These are phyloP conservation scores for Tetragnatha versicolor DNA, from an alignment of 1,140 invertebrate species.

Conservation along the genomic window DNA sequence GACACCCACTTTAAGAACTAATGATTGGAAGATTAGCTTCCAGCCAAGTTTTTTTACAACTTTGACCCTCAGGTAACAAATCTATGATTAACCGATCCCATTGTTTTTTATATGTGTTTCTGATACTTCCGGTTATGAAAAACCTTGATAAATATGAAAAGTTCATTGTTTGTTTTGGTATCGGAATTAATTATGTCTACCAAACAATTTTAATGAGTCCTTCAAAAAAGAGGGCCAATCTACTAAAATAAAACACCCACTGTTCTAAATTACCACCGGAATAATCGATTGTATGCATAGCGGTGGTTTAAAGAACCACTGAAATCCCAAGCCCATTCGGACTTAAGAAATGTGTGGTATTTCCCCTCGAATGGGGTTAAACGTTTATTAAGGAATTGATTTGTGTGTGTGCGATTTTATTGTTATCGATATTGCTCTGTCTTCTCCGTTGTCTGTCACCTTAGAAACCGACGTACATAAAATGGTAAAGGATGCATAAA, in stretches of 20 bases:
- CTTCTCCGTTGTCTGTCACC: background rate
- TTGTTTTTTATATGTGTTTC: too few relatives aligned
- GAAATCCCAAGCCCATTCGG: constrained; percentile 6
- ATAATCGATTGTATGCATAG: background rate
- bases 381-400: constrained; percentile 11
- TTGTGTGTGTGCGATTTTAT: constrained; percentile 1
- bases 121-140: too few relatives aligned
- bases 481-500: background rate
- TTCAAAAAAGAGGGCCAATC: background rate
- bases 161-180: too few relatives aligned
- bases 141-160: too few relatives aligned
- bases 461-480: background rate
- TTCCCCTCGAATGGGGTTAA: background rate
- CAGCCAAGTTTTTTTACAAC: too few relatives aligned
- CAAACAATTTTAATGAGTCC: background rate
- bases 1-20: too few relatives aligned
- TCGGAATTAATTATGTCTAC: too few relatives aligned
- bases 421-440: constrained; percentile 9
- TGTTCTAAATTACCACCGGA: background rate
- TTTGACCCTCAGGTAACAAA: too few relatives aligned
- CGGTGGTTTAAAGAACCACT: background rate
- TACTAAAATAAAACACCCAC: background rate
- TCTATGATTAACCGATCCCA: too few relatives aligned
- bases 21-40: too few relatives aligned
- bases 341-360: background rate